These are phyloP conservation scores for Drosophila malerkotliana DNA, from an alignment of 1,140 invertebrate genomes.

Conservation along the genomic window DNA sequence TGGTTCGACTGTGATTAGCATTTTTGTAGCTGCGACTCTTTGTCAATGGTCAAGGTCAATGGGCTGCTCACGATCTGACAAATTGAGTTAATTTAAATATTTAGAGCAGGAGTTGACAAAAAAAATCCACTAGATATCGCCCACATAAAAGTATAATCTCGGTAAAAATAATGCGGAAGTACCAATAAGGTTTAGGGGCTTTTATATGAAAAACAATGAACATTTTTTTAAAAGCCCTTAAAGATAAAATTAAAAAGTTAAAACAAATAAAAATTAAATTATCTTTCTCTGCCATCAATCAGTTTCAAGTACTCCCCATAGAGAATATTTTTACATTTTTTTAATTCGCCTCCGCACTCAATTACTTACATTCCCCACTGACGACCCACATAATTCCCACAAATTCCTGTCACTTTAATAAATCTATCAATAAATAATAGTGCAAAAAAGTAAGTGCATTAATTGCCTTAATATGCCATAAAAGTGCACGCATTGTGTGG, in stretches of 20 bases:
- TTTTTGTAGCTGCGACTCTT: slow-evolving; percentile 16
- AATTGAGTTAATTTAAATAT: slow-evolving; percentile 73
- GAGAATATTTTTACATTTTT: neutral
- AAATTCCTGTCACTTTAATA: slow-evolving; percentile 9
- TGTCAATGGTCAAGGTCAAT: slow-evolving; percentile 54
- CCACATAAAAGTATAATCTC: too few species aligned
- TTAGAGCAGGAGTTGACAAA: slow-evolving; percentile 32
- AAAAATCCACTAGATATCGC: slow-evolving; percentile 19
- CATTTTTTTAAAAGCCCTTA: too few species aligned
- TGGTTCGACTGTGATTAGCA: neutral
- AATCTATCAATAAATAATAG: slow-evolving; percentile 17
- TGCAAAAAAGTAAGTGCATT: slow-evolving; percentile 4
- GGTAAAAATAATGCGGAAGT: slow-evolving; percentile 27
- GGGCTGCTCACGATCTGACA: slow-evolving; percentile 52
- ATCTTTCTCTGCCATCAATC: neutral
- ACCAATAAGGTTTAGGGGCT: neutral
- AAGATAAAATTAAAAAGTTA: too few species aligned
- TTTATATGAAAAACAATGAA: neutral
- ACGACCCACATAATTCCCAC: neutral
- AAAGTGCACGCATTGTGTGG: slow-evolving; percentile 28
- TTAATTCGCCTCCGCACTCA: neutral
- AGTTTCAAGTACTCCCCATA: neutral
- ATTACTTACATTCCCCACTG: neutral
- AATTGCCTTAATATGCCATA: slow-evolving; percentile 46
- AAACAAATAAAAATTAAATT: neutral